Conservation (phyloP, 1,140 invertebrate genomes). For the Bathynomus jamesi region DNA sequence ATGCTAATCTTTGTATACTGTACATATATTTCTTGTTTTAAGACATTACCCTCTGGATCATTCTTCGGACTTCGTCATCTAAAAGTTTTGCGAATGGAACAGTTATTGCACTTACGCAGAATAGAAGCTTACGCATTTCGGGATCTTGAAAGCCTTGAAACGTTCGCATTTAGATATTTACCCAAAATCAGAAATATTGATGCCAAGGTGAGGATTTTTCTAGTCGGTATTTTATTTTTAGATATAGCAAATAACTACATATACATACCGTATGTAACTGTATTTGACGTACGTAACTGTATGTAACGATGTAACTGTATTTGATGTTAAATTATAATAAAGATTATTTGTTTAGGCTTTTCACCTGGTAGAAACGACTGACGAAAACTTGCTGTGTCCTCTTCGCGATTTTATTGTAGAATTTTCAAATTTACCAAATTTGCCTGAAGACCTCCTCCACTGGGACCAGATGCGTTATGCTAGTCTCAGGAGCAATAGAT, state of each 20-base stretch:
- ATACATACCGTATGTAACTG: no score
- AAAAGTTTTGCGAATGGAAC: conserved; percentile 5
- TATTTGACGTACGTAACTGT: no score
- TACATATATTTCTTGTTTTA: no score
- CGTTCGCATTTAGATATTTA: conserved; percentile 8
- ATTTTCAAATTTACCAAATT: conserved; percentile 15
- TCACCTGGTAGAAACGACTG: no score
- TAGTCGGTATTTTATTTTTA: no score
- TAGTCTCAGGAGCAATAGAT: conserved; percentile 14
- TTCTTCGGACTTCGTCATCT: conserved; percentile 6
- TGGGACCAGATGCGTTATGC: conserved; percentile 14
- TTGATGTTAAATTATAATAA: no score
- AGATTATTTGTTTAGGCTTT: conserved; percentile 22
- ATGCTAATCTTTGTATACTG: no score
- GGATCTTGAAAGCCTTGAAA: conserved; percentile 15
- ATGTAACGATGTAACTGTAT: no score
- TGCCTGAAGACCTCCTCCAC: conserved; percentile 15
- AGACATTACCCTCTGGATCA: no score
- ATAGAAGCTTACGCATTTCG: conserved; percentile 27
- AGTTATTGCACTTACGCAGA: conserved; percentile 7
- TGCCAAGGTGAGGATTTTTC: conserved; percentile 9
- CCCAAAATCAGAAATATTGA: conserved; percentile 14
- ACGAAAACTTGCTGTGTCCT: no score
- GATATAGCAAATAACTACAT: no score
- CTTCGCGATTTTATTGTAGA: conserved; percentile 16